A percentile compares a stretch with the other conserved stretches of the same genome.
phyloP scores from a whole-genome alignment of 1,140 invertebrate species.

The Tetragonula clypearis region DNA sequence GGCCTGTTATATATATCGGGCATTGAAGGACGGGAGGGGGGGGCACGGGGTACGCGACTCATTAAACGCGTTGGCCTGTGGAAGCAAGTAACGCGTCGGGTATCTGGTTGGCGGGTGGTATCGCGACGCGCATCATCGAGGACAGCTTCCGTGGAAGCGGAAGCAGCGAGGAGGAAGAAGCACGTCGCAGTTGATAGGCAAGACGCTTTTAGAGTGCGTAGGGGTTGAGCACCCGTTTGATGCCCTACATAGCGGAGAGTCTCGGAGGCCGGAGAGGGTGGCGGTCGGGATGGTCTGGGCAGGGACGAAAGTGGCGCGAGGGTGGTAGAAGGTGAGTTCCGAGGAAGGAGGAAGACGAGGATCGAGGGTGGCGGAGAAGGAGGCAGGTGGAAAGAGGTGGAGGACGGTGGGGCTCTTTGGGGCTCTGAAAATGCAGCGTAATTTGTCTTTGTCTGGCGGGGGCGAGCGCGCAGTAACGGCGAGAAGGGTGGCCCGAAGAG shows the following conservation, averaged over 20 bases:
- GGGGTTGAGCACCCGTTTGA: conserved; percentile 76
- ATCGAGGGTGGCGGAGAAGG: conserved; percentile 55
- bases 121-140: background rate
- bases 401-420: conserved; percentile 74
- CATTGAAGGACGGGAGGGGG: background rate
- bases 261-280: conserved; percentile 54
- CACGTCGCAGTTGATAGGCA: conserved; percentile 52
- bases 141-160: conserved; percentile 6
- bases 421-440: conserved; percentile 81
- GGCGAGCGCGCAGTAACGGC: conserved; percentile 73
- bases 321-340: conserved; percentile 58
- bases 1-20: background rate
- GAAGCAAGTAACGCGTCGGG: background rate
- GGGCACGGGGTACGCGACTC: background rate
- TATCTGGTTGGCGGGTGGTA: conserved; percentile 9
- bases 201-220: conserved; percentile 72
- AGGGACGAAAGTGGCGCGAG: conserved; percentile 67
- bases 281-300: conserved; percentile 61
- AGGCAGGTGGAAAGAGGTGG: conserved; percentile 63
- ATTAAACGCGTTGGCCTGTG: conserved; percentile 18
- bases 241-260: conserved; percentile 74
- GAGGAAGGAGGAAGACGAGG: conserved; percentile 60
- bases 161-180: conserved; percentile 9
- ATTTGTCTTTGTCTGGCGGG: conserved; percentile 82
- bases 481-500: conserved; percentile 65